Base-by-base conservation (phyloP, 2,888 invertebrate genomes). In the Agrilus cyanescens region DNA sequence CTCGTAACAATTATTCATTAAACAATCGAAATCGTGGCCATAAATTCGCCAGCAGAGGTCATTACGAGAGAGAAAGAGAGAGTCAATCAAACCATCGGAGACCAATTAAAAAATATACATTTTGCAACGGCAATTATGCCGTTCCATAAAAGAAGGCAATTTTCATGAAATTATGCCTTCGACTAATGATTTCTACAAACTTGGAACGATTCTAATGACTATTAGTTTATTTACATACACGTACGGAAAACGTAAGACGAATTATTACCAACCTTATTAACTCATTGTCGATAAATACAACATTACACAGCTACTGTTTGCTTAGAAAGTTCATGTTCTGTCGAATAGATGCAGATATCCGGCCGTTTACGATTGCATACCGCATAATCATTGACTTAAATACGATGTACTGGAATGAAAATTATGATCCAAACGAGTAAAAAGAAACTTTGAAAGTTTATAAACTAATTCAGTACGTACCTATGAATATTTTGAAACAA, bases 201-300 rank as follows among this genome's bases (percentile, higher is more conserved):
- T 42, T 46, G 44, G 44, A 44, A 40, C 29, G 14, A 29, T 39
- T 42, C 46, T 44, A 44, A 44, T 44, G 32, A 44, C 31, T 14
- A 35, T 30, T 38, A 15, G 30, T 12, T 25, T 14, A 41, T 46
- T 44, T 44, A 46, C 46, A 46, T 46, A 32, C 16, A 25, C 35
- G 14, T 46, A 44, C 44, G 46, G 46, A 33, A 38, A 46, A 36
- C 41, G 44, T 38, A 25, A 8, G 40, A 38, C 16, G 34, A 43
- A 43, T 43, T 40, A 46, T 43, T 43, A 46, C 37, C 34, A 32
- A 38, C 32, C 37, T 40, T 40, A 43, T 30, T 37, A 18, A 18
- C 15, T 38, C 31, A 38, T 38, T 32, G 32, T 16, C 38, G 31
- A 32, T 38, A 38, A 38, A 38, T 38, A 25, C 25, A 25, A 8